Base-by-base conservation (phyloP, 2,113 vertebrate genomes). In the Hyaena hyaena region DNA sequence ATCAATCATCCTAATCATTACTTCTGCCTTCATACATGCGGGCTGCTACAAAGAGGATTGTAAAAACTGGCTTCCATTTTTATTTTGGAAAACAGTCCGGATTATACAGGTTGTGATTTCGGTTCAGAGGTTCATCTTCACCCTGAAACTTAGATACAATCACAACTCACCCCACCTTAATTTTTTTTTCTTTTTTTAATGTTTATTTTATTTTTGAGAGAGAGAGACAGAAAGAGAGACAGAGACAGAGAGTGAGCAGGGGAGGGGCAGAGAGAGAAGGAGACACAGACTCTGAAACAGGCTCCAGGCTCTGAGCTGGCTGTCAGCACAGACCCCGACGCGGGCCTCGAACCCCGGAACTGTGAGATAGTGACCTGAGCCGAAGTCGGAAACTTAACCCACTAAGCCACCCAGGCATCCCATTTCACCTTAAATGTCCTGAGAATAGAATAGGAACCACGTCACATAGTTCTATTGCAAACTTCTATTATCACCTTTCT, bases 1-100 rank as follows among this genome's bases (percentile, higher is more conserved):
- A 95, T 85, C 87, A 96, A 81, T 96, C 95, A 97, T 84, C 65
- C 61, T 24, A 93, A 81, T 91, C 31, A 91, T 96, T 97, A 95
- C 83, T 86, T 95, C 91, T 94, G 82, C 79, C 53, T 97, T 95
- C 81, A 81, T 71, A 65, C 71, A 65, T 68, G 61, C 65, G 82
- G 81, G 77, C 69, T 95, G 88, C n/a, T 95, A 93, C 71, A 88
- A 88, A 94, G 50, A 88, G 39, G 50, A 82, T 35, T 16, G 11
- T 73, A 73, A 11, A 93, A 73, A 2, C 33, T 88, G 89, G 76
- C 35, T 96, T 93, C 61, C 66, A 77, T 88, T 96, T 96, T 93
- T 94, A 74, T 95, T 88, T 82, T 94, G 71, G 81, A 95, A 97
- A 96, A 92, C 58, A 48, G 12, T 39, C 55, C 80, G 43, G 24